phyloP scores from a whole-genome alignment of 2,888 invertebrate genomes.

The Spisula solida region DNA sequence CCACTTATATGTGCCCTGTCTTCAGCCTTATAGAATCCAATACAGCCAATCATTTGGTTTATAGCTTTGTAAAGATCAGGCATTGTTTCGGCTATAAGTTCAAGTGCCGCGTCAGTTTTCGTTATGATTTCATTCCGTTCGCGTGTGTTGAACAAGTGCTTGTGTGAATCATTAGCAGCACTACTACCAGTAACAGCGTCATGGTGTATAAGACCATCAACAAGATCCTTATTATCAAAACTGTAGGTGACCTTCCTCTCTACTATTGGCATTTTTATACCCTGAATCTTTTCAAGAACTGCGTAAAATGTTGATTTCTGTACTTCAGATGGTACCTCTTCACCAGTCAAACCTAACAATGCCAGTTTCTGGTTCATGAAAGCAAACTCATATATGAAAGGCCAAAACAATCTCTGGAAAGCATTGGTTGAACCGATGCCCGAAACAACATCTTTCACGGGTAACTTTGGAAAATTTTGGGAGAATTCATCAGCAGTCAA shows the following conservation, averaged over 20 bases:
- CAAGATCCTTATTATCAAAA: neutral
- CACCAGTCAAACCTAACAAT: neutral
- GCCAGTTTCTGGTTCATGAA: neutral
- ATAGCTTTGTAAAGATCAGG: constrained; percentile 30
- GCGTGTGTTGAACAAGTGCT: neutral
- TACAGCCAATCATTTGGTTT: constrained; percentile 30
- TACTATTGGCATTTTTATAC: constrained; percentile 1
- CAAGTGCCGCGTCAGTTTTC: constrained; percentile 34
- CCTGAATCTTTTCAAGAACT: neutral
- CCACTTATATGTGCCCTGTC: constrained; percentile 6
- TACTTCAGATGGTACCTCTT: neutral
- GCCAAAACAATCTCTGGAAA: constrained; percentile 21
- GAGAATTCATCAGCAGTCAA: neutral
- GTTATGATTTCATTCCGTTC: neutral
- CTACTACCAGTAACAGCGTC: neutral
- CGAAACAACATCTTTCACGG: neutral
- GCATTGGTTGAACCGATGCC: neutral
- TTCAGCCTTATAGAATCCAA: constrained; percentile 31
- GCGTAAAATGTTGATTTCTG: neutral
- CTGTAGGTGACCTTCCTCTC: neutral
- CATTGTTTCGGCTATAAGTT: constrained; percentile 24
- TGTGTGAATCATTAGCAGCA: neutral
- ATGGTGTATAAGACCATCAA: neutral
- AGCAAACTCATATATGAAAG: neutral
- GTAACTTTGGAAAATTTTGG: neutral